Base-by-base conservation (phyloP, 2,113 vertebrate species). In the Etheostoma cragini region DNA sequence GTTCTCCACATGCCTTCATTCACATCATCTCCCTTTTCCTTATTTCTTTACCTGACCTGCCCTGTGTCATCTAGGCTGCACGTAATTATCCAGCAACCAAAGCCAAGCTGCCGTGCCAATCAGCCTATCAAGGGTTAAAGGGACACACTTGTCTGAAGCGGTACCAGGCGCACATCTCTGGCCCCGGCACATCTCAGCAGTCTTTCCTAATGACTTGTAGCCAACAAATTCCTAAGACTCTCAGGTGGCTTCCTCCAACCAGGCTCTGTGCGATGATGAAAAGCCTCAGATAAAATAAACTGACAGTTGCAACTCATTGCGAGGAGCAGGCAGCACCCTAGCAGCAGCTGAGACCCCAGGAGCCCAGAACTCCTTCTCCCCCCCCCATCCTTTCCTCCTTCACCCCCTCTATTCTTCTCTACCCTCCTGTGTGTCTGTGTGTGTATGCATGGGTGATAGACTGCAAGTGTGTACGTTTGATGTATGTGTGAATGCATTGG, bases 281-380 rank as follows among this genome's bases (percentile, higher is more conserved):
- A 99, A 97, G 97, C 94, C 94, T 91, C 93, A 97, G 97, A 97
- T 98, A 98, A 99, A 98, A 98, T 97, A 97, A 97, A 97, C 97
- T 98, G 98, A 98, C 98, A 98, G 97, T 97, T 97, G 96, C 97
- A 97, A 97, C 97, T 97, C 96, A 96, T 97, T 89, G 96, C 93
- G 95, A 95, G 95, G 95, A 96, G 96, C 96, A 97, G 94, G 95
- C 95, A 96, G 96, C 96, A 96, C 95, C 96, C 95, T 92, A 87
- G 96, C 96, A 98, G 96, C 96, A 97, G 97, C 97, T 96, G 95
- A 98, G 97, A 97, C 97, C 96, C 96, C 92, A 90, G 94, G 88
- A 92, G 91, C 88, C 90, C 82, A 72, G 95, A 96, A 95, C 82
- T 88, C 61, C 30, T 47, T 78, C 69, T 67, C 57, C 38, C 38